Conservation (phyloP, 2,888 invertebrate species). For the Drosophila melanosoma region DNA sequence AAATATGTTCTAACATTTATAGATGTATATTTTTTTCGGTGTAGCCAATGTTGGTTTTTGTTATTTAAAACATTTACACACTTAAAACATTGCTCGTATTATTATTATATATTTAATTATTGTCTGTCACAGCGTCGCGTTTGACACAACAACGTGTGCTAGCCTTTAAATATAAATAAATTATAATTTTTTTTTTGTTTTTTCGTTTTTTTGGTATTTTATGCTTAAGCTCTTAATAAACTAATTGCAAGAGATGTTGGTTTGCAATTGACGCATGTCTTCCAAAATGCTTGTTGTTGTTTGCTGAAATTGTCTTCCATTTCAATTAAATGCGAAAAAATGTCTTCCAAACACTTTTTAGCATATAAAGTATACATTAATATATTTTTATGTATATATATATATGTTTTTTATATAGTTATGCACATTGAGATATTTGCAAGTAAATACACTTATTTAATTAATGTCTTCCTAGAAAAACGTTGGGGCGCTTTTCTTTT, state of each 20-base stretch:
- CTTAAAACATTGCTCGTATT: constrained; percentile 32
- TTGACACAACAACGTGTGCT: constrained; percentile 75
- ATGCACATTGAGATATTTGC: constrained; percentile 67
- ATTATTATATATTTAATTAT: constrained; percentile 78
- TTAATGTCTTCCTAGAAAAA: constrained; percentile 68
- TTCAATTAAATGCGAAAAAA: constrained; percentile 68
- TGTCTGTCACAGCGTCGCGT: constrained; percentile 85
- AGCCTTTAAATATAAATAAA: constrained; percentile 61
- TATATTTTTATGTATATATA: constrained; percentile 40
- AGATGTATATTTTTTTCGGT: constrained; percentile 30
- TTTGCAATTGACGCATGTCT: constrained; percentile 77
- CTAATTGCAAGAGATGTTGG: constrained; percentile 61
- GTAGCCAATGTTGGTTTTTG: constrained; percentile 43
- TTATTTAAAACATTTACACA: constrained; percentile 43
- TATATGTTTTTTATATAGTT: constrained; percentile 35
- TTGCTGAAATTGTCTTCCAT: constrained; percentile 67
- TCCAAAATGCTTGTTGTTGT: constrained; percentile 80
- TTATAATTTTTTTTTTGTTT: constrained; percentile 26
- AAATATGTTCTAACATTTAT: constrained; percentile 49
- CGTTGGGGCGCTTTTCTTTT: constrained; percentile 30
- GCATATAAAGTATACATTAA: constrained; percentile 47
- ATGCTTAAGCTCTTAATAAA: constrained; percentile 58
- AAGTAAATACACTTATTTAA: constrained; percentile 77
- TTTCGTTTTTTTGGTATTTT: constrained; percentile 15
- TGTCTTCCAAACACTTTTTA: constrained; percentile 80